Conservation (phyloP, 2,797 vertebrate genomes). For the Notoglanidium macrostoma region DNA sequence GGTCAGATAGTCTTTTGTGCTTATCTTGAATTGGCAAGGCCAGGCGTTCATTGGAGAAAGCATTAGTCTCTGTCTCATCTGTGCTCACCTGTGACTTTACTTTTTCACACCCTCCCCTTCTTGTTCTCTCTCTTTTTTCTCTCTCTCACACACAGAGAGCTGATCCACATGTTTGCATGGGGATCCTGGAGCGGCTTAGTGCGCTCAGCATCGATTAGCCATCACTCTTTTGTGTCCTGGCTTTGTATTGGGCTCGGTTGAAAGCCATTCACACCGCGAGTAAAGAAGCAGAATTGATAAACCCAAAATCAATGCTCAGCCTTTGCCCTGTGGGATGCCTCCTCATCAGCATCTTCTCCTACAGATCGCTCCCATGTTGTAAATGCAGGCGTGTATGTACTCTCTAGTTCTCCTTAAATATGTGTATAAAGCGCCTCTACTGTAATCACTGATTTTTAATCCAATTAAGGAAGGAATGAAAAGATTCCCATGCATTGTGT, state of each 20-base stretch:
- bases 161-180: slow-evolving; percentile 47
- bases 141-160: not conserved
- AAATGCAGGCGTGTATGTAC: not conserved
- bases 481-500: not conserved
- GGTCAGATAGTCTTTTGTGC: slow-evolving; percentile 29
- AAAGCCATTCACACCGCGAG: slow-evolving; percentile 29
- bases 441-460: slow-evolving; percentile 18
- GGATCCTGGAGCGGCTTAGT: slow-evolving; percentile 27
- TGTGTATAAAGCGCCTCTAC: not conserved
- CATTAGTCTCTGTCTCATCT: slow-evolving; percentile 47
- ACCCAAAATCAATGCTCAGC: slow-evolving; percentile 44
- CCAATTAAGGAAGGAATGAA: slow-evolving; percentile 23
- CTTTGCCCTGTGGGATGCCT: slow-evolving; percentile 31
- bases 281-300: slow-evolving; percentile 53
- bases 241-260: slow-evolving; percentile 44
- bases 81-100: slow-evolving; percentile 38
- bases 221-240: slow-evolving; percentile 47
- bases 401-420: not conserved
- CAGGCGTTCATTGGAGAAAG: slow-evolving; percentile 12
- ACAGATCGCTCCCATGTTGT: not conserved
- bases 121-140: not conserved
- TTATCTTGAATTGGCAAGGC: slow-evolving; percentile 12
- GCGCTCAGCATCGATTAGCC: slow-evolving; percentile 52
- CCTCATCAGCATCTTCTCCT: slow-evolving; percentile 33
- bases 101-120: slow-evolving; percentile 11